Evolutionary conservation across 2,797 vertebrate genomes (phyloP), one percentile per base, ranked within the genome.

Genomic region (Mormyrops boulengeri): DNA sequence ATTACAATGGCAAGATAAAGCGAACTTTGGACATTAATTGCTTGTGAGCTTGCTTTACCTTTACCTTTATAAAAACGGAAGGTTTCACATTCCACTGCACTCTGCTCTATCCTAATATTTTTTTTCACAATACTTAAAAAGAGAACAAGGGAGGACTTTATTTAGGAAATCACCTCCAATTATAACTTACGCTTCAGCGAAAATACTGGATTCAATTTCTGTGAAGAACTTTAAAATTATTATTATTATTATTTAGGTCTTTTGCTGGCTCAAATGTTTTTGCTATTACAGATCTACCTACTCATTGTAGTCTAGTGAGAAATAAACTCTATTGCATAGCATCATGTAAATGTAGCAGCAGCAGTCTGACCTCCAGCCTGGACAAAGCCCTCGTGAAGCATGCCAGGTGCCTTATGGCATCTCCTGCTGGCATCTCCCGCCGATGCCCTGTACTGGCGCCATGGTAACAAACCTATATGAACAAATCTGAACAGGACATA

Each of bases 321-420:
- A 50, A 12, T 44, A 22, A 73, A 26, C 84, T 47, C 44, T 50
- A 26, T 30, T 47, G 22, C 26, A 30, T 85, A 26, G 47, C 47
- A 26, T 5, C 22, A 85, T 17, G 44, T 52, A 85, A 11, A 14
- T 22, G 49, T 30, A 7, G 84, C 26, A n/a, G 11, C 1, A 3
- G 84, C 84, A 52, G 49, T 85, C n/a, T 85, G 84, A 85, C 84
- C 49, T 52, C 84, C 84, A 85, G 49, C 84, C 82, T 47, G 82
- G 84, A 85, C 84, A 50, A 52, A 52, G 19, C 47, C 73, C 47
- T 22, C n/a, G 4, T n/a, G n/a, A 85, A 85, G 19, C 47, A 26
- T 50, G 44, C 82, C 22, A 85, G 44, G 84, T 52, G 47, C 84
- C 8, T 85, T 50, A 85, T 50, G 84, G 44, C 73, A 77, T 41